Conservation (phyloP, 1,140 invertebrate genomes). For the Ostrea denselamellosa region DNA sequence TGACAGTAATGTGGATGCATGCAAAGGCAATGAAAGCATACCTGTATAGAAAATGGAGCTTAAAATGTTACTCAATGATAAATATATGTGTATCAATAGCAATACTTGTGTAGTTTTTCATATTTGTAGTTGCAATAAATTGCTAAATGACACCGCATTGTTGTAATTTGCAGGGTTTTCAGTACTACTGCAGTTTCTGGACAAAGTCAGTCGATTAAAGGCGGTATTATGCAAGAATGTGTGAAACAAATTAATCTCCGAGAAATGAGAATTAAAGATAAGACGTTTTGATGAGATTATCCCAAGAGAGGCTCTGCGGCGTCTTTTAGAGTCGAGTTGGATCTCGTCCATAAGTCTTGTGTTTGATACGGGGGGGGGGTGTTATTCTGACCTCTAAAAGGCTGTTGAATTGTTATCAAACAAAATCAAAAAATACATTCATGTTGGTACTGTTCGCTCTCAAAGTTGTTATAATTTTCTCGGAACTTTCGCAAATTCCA, state of each 20-base stretch:
- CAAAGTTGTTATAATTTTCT: background rate
- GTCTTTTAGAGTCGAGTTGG: background rate
- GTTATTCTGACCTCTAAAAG: background rate
- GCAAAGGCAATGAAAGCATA: too few relatives aligned
- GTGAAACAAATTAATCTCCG: slow-evolving; percentile 24
- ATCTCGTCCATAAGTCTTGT: background rate
- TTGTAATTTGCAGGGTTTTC: too few relatives aligned
- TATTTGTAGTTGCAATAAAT: background rate
- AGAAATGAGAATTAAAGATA: slow-evolving; percentile 12
- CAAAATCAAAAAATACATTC: slow-evolving; percentile 32
- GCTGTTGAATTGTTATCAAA: background rate
- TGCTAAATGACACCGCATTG: background rate
- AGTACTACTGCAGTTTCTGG: background rate
- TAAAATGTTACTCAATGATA: too few relatives aligned
- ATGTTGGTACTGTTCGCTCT: background rate
- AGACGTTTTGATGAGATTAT: slow-evolving; percentile 3
- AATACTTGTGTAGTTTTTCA: too few relatives aligned
- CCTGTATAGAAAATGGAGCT: too few relatives aligned
- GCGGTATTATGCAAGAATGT: slow-evolving; percentile 17
- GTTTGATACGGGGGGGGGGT: background rate
- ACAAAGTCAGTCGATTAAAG: background rate
- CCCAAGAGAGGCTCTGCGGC: background rate
- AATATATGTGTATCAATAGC: too few relatives aligned
- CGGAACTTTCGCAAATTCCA: background rate
- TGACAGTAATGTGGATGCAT: too few relatives aligned